Conservation (phyloP, 2,113 vertebrate species). For the Catagonus wagneri region DNA sequence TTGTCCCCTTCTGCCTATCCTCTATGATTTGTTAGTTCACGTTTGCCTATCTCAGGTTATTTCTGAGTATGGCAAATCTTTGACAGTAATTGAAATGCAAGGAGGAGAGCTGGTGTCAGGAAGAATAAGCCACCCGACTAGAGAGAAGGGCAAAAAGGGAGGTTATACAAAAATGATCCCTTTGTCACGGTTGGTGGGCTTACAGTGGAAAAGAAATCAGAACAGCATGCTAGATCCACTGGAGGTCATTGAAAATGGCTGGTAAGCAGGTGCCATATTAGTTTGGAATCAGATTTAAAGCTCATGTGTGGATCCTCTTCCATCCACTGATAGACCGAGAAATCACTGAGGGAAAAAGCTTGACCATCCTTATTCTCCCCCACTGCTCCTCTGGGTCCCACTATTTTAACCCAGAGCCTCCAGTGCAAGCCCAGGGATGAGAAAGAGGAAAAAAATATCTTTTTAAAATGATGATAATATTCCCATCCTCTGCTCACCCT, state of each 20-base stretch:
- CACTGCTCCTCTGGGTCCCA: not conserved
- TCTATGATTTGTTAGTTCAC: not conserved
- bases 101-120: not conserved
- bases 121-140: not conserved
- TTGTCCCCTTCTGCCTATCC: not conserved
- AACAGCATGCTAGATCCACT: not conserved
- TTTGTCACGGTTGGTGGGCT: not conserved
- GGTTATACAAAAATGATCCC: not conserved
- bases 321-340: not conserved
- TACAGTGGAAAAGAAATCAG: not conserved
- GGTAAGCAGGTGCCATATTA: not conserved
- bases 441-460: conserved; percentile 52
- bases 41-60: not conserved
- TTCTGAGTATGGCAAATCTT: not conserved
- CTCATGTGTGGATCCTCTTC: not conserved
- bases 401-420: not conserved
- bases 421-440: not conserved
- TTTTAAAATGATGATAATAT: conserved; percentile 64
- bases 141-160: not conserved
- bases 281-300: conserved; percentile 24
- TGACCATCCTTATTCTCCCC: not conserved
- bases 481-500: conserved; percentile 68
- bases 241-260: not conserved
- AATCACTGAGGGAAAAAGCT: not conserved
- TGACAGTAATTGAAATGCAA: conserved; percentile 13